phyloP scores from a whole-genome alignment of 2,888 invertebrate genomes.

The Phortica okadai region DNA sequence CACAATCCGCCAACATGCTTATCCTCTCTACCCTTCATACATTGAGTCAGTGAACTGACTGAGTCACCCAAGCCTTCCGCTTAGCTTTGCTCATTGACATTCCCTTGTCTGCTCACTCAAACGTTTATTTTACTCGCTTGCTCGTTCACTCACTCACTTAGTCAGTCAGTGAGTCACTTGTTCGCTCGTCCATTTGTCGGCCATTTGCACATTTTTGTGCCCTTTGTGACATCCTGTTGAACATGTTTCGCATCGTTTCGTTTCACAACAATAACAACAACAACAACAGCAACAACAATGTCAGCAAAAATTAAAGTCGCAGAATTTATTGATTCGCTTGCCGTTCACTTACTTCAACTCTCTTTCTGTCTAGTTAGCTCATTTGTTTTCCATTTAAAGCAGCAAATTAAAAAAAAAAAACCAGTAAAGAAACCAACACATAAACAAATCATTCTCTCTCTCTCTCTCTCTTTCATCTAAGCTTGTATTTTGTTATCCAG shows the following conservation, averaged over 20 bases:
- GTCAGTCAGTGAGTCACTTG: background rate
- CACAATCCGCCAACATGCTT: no score
- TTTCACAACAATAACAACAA: background rate
- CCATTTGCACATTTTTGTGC: conserved; percentile 25
- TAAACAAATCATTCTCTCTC: no score
- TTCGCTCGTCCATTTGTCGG: background rate
- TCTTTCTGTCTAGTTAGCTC: no score
- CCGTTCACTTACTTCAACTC: background rate
- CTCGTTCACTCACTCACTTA: background rate
- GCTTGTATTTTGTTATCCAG: no score
- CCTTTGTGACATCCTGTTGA: conserved; percentile 20
- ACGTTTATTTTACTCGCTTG: no score
- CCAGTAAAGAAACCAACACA: background rate
- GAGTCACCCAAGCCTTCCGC: no score
- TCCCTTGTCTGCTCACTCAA: background rate
- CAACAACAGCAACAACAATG: background rate
- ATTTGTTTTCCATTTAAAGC: no score
- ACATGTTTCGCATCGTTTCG: conserved; percentile 14
- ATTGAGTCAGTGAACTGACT: no score
- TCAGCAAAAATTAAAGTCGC: background rate
- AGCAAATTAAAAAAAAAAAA: background rate
- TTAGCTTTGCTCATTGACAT: background rate
- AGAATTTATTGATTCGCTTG: conserved; percentile 10
- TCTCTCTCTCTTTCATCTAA: no score
- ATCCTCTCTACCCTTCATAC: no score